These are phyloP conservation scores for Subanguina moxae DNA, from an alignment of 1,140 invertebrate species.

Conservation along the genomic window DNA sequence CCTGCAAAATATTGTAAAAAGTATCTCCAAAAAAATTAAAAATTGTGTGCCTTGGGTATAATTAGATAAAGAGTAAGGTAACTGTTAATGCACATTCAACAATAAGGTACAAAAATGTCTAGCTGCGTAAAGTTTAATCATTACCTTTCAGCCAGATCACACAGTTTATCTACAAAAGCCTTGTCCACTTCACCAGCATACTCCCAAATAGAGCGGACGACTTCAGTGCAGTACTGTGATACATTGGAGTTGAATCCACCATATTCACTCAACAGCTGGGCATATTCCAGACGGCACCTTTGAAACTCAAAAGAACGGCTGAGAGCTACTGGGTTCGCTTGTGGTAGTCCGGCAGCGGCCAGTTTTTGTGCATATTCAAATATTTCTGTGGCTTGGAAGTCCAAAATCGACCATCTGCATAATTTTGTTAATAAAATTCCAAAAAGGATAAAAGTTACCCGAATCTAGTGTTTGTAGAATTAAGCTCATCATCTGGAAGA, in stretches of 20 bases:
- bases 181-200: constrained; percentile 8
- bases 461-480: constrained; percentile 34
- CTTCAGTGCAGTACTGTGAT: constrained; percentile 8
- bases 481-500: constrained; percentile 36
- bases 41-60: no score
- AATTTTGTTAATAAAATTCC: neutral
- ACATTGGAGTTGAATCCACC: constrained; percentile 28
- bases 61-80: no score
- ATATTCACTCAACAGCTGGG: constrained; percentile 34
- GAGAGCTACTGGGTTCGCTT: neutral
- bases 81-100: no score
- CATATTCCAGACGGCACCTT: constrained; percentile 31
- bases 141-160: constrained; percentile 13
- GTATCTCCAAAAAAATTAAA: neutral
- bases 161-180: constrained; percentile 9
- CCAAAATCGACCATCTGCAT: constrained; percentile 43
- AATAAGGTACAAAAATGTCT: no score
- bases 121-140: neutral
- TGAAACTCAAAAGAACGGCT: constrained; percentile 19
- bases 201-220: constrained; percentile 3
- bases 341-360: neutral
- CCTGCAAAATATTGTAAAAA: constrained; percentile 3
- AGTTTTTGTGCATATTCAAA: constrained; percentile 34
- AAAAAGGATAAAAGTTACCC: constrained; percentile 17
- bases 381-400: constrained; percentile 47